Conservation (phyloP, 1,140 invertebrate species). For the Magallana gigas region DNA sequence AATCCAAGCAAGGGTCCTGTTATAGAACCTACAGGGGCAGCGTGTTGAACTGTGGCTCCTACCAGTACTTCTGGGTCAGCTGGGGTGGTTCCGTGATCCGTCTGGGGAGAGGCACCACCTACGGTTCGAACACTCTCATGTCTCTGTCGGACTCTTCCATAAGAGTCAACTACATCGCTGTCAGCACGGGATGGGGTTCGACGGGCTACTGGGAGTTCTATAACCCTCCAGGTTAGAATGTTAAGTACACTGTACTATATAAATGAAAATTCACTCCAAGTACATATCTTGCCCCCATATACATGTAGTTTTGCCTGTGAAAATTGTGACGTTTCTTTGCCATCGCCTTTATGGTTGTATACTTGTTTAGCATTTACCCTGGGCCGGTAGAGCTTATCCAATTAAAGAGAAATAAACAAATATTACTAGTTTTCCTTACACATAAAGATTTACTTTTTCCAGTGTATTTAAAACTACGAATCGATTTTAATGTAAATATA, state of each 20-base stretch:
- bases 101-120: constrained; percentile 1
- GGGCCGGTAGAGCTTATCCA: no score
- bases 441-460: neutral
- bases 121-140: constrained; percentile 16
- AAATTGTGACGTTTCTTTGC: no score
- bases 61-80: constrained; percentile 22
- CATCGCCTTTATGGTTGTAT: no score
- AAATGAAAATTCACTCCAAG: no score
- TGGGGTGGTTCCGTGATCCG: constrained; percentile 8
- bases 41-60: neutral
- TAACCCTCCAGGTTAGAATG: neutral
- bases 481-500: no score
- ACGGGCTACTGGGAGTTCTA: constrained; percentile 6
- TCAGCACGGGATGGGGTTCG: constrained; percentile 14
- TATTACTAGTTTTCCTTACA: no score
- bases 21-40: neutral
- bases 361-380: no score
- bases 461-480: neutral
- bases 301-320: no score
- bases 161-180: constrained; percentile 11
- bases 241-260: no score
- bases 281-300: no score
- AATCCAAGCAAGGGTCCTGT: constrained; percentile 39
- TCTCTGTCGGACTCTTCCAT: neutral
- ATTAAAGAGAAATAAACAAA: no score